A percentile compares a stretch with the other conserved stretches of the same genome.
These are phyloP conservation scores for Ochropleura plecta DNA, from an alignment of 2,888 invertebrate genomes.

Conservation along the genomic window DNA sequence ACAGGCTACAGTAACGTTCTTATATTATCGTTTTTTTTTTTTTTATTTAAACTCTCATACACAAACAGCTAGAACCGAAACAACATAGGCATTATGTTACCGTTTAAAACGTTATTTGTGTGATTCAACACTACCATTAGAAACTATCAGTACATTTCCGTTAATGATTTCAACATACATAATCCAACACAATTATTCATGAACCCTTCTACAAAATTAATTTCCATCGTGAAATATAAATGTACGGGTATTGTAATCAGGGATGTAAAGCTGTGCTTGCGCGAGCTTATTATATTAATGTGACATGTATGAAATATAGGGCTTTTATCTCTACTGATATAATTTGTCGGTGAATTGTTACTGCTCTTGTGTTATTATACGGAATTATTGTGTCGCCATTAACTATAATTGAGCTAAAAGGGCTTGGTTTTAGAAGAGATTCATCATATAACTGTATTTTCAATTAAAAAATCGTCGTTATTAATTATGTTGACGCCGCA, in stretches of 20 bases:
- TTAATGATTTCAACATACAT: neutral
- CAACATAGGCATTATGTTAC: no score
- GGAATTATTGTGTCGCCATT: slow-evolving; percentile 49
- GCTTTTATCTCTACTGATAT: slow-evolving; percentile 60
- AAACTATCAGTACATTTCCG: slow-evolving; percentile 1
- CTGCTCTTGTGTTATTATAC: slow-evolving; percentile 34
- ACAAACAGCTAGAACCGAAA: no score
- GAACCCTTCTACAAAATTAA: slow-evolving; percentile 50
- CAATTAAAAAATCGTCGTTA: no score
- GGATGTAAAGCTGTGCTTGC: slow-evolving; percentile 57
- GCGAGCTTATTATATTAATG: slow-evolving; percentile 64
- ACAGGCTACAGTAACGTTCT: no score
- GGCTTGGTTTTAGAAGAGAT: neutral
- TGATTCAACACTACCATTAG: neutral
- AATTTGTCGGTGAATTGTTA: slow-evolving; percentile 57
- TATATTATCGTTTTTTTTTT: no score
- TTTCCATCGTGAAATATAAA: slow-evolving; percentile 56
- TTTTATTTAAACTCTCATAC: no score
- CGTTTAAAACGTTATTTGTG: no score
- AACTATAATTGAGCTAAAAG: slow-evolving; percentile 2
- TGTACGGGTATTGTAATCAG: slow-evolving; percentile 62
- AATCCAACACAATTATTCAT: slow-evolving; percentile 3
- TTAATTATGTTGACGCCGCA: no score
- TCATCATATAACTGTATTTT: no score
- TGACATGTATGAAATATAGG: slow-evolving; percentile 63